Conservation (phyloP, 2,113 vertebrate genomes). For the Tursiops truncatus region DNA sequence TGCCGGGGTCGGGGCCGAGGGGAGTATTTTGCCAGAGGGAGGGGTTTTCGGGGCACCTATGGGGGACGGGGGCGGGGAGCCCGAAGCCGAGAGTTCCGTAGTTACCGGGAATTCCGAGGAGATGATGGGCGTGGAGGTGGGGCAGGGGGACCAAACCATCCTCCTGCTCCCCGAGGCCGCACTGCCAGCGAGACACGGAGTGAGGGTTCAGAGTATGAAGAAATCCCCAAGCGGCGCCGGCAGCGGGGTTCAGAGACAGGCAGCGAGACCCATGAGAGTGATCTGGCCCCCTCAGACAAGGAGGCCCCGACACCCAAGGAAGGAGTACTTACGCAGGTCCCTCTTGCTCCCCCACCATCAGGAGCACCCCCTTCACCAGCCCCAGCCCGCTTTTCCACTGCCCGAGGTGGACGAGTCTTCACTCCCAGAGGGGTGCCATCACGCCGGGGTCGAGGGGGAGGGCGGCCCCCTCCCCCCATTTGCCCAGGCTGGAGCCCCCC, state of each 20-base stretch:
- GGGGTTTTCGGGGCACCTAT: conserved; percentile 86
- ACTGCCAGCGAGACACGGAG: conserved; percentile 93
- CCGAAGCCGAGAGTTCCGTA: conserved; percentile 90
- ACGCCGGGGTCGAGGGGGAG: conserved; percentile 90
- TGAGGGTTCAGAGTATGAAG: conserved; percentile 94
- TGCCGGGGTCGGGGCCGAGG: conserved; percentile 87
- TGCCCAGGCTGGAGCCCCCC: conserved; percentile 78
- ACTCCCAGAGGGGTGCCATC: conserved; percentile 94
- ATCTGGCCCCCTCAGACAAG: conserved; percentile 90
- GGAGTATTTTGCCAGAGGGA: conserved; percentile 92
- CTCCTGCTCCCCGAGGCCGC: conserved; percentile 85
- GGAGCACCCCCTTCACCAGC: conserved; percentile 70
- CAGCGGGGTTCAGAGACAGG: conserved; percentile 94
- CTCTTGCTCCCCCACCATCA: conserved; percentile 59
- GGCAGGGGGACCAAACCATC: conserved; percentile 78
- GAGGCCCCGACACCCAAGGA: conserved; percentile 84
- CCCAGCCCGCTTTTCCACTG: conserved; percentile 75
- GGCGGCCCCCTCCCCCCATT: conserved; percentile 68
- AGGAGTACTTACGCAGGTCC: conserved; percentile 36
- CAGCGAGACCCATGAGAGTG: conserved; percentile 90
- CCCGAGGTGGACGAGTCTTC: conserved; percentile 89
- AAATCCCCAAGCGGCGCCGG: conserved; percentile 93
- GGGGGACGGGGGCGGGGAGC: conserved; percentile 83
- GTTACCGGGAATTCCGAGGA: conserved; percentile 86
- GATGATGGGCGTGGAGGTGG: conserved; percentile 77